Evolutionary conservation across 2,888 invertebrate species (phyloP).

Genomic region (Pseudanteris insignis): DNA sequence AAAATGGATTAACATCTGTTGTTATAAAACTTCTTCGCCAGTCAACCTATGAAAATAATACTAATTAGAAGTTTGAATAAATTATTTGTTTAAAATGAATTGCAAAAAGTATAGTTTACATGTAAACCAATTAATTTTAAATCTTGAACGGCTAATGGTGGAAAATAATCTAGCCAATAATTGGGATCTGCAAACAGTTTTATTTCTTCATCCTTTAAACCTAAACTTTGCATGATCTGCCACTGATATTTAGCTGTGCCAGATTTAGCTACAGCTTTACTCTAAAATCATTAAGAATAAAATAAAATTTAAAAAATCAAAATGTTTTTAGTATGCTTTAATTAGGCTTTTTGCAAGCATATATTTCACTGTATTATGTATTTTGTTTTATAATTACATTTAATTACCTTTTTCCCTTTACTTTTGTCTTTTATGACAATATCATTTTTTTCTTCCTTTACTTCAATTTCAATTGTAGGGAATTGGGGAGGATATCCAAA

Average conservation of each 20-base stretch:
- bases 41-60: too few species aligned
- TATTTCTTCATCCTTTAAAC: slow-evolving; percentile 91
- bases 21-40: slow-evolving; percentile 99
- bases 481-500: slow-evolving; percentile 94
- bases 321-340: too few species aligned
- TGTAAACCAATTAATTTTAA: slow-evolving; percentile 89
- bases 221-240: slow-evolving; percentile 97
- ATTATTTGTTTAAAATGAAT: too few species aligned
- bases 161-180: slow-evolving; percentile 98
- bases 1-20: slow-evolving; percentile 97
- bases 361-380: too few species aligned
- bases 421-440: slow-evolving; percentile 82
- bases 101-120: too few species aligned
- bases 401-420: slow-evolving; percentile 83
- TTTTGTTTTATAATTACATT: too few species aligned
- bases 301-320: too few species aligned
- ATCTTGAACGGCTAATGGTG: slow-evolving; percentile 87
- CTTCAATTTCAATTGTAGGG: slow-evolving; percentile 69
- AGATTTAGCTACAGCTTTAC: slow-evolving; percentile 93
- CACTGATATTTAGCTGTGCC: slow-evolving; percentile 93
- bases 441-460: slow-evolving; percentile 69
- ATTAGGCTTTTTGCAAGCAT: too few species aligned
- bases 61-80: too few species aligned
- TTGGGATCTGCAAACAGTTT: slow-evolving; percentile 87
- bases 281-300: slow-evolving; percentile 73